Conservation (phyloP, 37 sponge, comb jelly and placozoan species). For the Ephydatia muelleri region DNA sequence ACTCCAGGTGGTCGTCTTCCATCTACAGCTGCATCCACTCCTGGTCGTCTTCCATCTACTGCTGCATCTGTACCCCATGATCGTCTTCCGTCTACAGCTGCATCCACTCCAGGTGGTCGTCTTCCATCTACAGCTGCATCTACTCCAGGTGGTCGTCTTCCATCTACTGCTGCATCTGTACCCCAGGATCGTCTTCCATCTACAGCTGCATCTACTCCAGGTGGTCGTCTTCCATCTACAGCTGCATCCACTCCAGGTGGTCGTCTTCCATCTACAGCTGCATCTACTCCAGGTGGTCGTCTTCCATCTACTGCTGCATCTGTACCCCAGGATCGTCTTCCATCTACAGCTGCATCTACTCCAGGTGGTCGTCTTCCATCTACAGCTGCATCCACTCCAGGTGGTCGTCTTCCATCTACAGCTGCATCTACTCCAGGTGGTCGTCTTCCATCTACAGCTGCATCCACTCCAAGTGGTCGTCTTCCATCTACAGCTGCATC, state of each 20-base stretch:
- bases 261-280: background rate
- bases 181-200: background rate
- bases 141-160: background rate
- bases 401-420: background rate
- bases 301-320: background rate
- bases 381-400: background rate
- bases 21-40: background rate
- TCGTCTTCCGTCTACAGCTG: background rate
- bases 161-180: background rate
- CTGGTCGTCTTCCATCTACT: background rate
- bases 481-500: background rate
- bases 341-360: background rate
- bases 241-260: background rate
- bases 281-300: background rate
- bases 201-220: background rate
- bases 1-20: background rate
- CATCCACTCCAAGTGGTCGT: background rate
- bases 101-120: background rate
- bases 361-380: background rate
- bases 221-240: background rate
- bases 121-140: background rate
- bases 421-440: background rate
- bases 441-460: background rate
- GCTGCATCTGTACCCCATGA: background rate
- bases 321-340: background rate